These are phyloP conservation scores for Aleadryas rufinucha DNA, from an alignment of 2,113 vertebrate species.

Conservation along the genomic window DNA sequence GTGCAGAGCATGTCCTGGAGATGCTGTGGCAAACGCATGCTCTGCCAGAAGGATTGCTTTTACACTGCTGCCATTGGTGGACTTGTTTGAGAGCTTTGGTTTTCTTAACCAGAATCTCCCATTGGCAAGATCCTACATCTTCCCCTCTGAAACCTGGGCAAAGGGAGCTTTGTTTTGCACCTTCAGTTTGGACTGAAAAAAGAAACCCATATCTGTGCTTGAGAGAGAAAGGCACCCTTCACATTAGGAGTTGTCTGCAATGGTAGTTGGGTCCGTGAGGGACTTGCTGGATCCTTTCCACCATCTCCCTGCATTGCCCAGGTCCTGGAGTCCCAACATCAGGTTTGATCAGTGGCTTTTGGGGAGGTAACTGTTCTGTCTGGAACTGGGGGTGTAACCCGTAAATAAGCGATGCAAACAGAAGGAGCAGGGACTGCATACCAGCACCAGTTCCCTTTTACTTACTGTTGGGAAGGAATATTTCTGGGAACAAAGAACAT, in stretches of 20 bases:
- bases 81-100: neutral
- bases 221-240: neutral
- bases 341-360: neutral
- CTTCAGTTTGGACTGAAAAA: neutral
- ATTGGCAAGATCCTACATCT: neutral
- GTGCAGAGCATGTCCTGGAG: neutral
- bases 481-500: slow-evolving; percentile 68
- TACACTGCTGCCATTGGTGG: neutral
- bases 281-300: neutral
- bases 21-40: neutral
- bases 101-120: neutral
- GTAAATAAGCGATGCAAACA: neutral
- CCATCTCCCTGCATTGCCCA: neutral
- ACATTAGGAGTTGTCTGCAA: neutral
- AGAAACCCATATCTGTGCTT: neutral
- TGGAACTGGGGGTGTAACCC: neutral
- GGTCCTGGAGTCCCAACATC: too few species aligned
- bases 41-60: neutral
- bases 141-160: neutral
- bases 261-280: accelerated
- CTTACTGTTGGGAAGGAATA: slow-evolving; percentile 45
- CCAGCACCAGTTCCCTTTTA: neutral
- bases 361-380: neutral
- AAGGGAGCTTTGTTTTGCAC: neutral
- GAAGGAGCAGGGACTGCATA: neutral